These are phyloP conservation scores for Craterocephalus amniculus DNA, from an alignment of 2,797 vertebrate species.

Conservation along the genomic window DNA sequence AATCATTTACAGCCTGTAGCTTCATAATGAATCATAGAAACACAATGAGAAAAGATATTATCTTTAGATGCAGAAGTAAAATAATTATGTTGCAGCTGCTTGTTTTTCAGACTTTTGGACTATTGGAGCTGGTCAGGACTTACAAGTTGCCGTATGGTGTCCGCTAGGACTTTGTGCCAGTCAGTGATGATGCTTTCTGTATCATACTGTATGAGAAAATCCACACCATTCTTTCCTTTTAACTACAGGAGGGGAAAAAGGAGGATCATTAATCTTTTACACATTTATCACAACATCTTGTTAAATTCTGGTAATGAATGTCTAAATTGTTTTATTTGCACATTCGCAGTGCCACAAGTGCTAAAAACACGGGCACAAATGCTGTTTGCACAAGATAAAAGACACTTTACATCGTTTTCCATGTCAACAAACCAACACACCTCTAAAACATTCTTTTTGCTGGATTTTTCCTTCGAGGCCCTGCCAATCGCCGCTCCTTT, in stretches of 20 bases:
- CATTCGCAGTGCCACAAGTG: background rate
- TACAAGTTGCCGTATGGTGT: conserved; percentile 89
- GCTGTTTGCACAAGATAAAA: conserved; percentile 1
- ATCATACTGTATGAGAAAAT: conserved; percentile 94
- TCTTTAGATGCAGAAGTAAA: conserved; percentile 3
- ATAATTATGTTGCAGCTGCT: background rate
- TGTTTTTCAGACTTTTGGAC: no score
- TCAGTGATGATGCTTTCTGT: conserved; percentile 90
- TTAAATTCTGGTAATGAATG: background rate
- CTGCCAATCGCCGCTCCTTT: conserved; percentile 86
- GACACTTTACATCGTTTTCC: background rate
- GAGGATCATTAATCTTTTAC: background rate
- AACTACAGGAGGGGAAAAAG: conserved; percentile 77
- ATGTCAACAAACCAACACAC: conserved; percentile 73
- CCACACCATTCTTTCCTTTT: conserved; percentile 86
- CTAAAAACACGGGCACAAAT: background rate
- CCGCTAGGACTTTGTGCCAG: conserved; percentile 89
- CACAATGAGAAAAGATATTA: background rate
- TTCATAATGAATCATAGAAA: background rate
- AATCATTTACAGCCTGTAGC: background rate
- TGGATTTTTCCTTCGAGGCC: conserved; percentile 93
- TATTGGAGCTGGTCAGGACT: conserved; percentile 26
- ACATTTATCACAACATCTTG: background rate
- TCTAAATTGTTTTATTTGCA: background rate
- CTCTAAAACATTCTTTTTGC: conserved; percentile 96